These are phyloP conservation scores for Biston betularia DNA, from an alignment of 2,888 invertebrate genomes.

Conservation along the genomic window DNA sequence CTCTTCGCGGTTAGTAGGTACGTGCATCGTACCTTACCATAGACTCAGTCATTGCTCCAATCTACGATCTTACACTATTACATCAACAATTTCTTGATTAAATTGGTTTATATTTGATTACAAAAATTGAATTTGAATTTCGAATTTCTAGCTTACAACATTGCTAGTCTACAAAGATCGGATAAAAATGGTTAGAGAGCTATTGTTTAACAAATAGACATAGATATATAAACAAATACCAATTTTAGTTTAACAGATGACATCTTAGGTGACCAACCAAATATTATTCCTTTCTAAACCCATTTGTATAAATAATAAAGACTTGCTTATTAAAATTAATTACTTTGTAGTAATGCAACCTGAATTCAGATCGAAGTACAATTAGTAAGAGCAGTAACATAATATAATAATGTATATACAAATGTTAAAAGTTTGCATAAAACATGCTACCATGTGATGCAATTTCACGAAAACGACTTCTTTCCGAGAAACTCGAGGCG, in stretches of 20 bases:
- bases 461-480: conserved; percentile 17
- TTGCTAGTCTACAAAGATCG: no score
- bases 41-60: no score
- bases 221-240: no score
- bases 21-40: neutral
- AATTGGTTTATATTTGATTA: no score
- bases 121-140: no score
- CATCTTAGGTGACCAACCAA: no score
- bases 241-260: no score
- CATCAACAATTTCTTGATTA: no score
- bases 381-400: conserved; percentile 13
- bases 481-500: conserved; percentile 11
- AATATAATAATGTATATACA: conserved; percentile 8
- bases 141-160: no score
- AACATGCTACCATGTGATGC: conserved; percentile 23
- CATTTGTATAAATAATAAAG: neutral
- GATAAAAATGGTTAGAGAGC: no score
- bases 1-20: neutral
- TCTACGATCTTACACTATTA: no score
- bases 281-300: neutral
- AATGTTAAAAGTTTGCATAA: conserved; percentile 15
- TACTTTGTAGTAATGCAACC: neutral
- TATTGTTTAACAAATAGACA: no score
- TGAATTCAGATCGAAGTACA: neutral
- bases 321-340: neutral